phyloP scores from a whole-genome alignment of 2,113 vertebrate genomes.

The Cryptotis parvus region DNA sequence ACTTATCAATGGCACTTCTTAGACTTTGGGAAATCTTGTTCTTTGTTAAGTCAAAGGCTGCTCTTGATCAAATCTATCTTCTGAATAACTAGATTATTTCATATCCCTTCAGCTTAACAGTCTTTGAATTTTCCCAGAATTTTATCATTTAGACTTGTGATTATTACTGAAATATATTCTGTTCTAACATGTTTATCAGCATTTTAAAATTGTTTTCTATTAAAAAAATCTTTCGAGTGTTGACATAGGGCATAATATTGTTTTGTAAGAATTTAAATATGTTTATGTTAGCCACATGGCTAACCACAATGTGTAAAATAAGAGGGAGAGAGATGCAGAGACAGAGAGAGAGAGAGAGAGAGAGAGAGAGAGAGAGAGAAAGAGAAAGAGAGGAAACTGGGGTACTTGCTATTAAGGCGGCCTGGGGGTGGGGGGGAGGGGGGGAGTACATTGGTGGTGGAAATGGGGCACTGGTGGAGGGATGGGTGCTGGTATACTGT shows the following conservation, averaged over 20 bases:
- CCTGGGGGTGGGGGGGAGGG: too few relatives aligned
- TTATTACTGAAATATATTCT: neutral
- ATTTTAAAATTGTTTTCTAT: too few relatives aligned
- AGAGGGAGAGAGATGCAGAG: too few relatives aligned
- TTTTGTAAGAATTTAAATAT: neutral
- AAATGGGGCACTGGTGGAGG: too few relatives aligned
- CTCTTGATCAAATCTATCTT: neutral
- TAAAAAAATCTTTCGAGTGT: neutral
- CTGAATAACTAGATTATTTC: neutral
- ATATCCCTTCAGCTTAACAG: neutral
- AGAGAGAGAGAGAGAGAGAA: too few relatives aligned
- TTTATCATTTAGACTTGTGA: neutral
- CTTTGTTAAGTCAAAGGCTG: neutral
- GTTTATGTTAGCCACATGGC: too few relatives aligned
- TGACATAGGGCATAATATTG: neutral
- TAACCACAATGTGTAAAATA: too few relatives aligned
- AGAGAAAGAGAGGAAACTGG: too few relatives aligned
- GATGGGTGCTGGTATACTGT: too few relatives aligned
- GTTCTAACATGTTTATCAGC: neutral
- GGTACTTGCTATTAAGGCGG: too few relatives aligned
- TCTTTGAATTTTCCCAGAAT: neutral
- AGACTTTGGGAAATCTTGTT: neutral
- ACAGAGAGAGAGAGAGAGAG: too few relatives aligned
- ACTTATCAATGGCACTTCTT: neutral
- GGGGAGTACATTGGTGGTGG: too few relatives aligned